These are phyloP conservation scores for Orthonevra nobilis DNA, from an alignment of 2,888 invertebrate genomes.

Conservation along the genomic window DNA sequence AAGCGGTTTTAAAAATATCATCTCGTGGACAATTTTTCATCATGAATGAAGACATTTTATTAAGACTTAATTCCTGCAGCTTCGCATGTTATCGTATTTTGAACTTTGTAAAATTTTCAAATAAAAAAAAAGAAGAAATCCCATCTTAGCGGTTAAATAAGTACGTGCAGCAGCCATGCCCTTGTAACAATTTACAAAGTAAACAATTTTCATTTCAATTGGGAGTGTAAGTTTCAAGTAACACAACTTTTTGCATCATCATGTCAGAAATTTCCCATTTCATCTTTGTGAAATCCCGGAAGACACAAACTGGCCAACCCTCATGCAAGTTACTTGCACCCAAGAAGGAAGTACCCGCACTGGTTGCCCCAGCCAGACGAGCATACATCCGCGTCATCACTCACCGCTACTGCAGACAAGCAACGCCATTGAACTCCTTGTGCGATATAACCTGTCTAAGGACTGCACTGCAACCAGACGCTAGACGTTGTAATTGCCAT, in stretches of 20 bases:
- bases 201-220: constrained; percentile 2
- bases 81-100: too few species aligned
- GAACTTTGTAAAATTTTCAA: too few species aligned
- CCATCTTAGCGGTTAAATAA: too few species aligned
- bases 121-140: too few species aligned
- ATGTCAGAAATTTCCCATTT: background rate
- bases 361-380: constrained; percentile 18
- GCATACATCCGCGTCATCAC: constrained; percentile 2
- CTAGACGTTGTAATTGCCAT: too few species aligned
- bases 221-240: background rate
- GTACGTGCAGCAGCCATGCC: too few species aligned
- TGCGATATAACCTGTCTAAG: background rate
- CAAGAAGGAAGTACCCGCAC: constrained; percentile 10
- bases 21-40: too few species aligned
- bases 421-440: constrained; percentile 61
- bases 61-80: too few species aligned
- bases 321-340: background rate
- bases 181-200: constrained; percentile 2
- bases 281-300: background rate
- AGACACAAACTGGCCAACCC: constrained; percentile 18
- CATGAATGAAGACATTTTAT: too few species aligned
- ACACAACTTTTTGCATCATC: background rate
- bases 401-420: constrained; percentile 13
- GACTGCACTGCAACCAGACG: constrained; percentile 4
- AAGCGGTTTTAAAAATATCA: too few species aligned